Conservation (phyloP, 2,113 vertebrate genomes). For the Thalassoma bifasciatum region DNA sequence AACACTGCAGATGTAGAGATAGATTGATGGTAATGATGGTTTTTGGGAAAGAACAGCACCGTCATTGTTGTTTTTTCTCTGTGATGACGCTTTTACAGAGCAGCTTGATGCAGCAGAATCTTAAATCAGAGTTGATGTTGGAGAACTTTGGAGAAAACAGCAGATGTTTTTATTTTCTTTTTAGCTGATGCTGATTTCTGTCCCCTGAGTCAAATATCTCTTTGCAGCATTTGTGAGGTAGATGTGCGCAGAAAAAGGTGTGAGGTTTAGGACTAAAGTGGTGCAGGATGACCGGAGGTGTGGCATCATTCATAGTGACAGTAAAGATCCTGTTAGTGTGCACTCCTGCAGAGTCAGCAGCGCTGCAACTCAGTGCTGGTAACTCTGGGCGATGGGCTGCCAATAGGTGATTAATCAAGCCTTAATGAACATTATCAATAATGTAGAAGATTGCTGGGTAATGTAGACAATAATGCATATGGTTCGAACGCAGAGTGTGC, state of each 20-base stretch:
- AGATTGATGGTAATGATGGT: not conserved
- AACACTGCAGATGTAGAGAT: not conserved
- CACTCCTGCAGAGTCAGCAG: slow-evolving; percentile 67
- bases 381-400: slow-evolving; percentile 45
- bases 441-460: slow-evolving; percentile 41
- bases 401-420: slow-evolving; percentile 62
- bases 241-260: not conserved
- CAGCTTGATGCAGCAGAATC: slow-evolving; percentile 19
- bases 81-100: slow-evolving; percentile 33
- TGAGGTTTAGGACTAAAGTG: slow-evolving; percentile 12
- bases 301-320: slow-evolving; percentile 59
- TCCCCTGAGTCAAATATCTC: slow-evolving; percentile 9
- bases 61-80: not conserved
- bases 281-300: slow-evolving; percentile 37
- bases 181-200: slow-evolving; percentile 8
- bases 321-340: slow-evolving; percentile 31
- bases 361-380: slow-evolving; percentile 30
- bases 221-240: not conserved
- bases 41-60: slow-evolving; percentile 30
- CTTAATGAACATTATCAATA: slow-evolving; percentile 68
- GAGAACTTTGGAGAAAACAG: not conserved
- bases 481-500: slow-evolving; percentile 9
- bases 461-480: slow-evolving; percentile 41
- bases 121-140: slow-evolving; percentile 39
- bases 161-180: slow-evolving; percentile 2